Percentiles rank a stretch among this genome's conserved stretches.
Evolutionary conservation across 2,888 invertebrate genomes (phyloP).

Genomic region (Notodonta dromedarius): DNA sequence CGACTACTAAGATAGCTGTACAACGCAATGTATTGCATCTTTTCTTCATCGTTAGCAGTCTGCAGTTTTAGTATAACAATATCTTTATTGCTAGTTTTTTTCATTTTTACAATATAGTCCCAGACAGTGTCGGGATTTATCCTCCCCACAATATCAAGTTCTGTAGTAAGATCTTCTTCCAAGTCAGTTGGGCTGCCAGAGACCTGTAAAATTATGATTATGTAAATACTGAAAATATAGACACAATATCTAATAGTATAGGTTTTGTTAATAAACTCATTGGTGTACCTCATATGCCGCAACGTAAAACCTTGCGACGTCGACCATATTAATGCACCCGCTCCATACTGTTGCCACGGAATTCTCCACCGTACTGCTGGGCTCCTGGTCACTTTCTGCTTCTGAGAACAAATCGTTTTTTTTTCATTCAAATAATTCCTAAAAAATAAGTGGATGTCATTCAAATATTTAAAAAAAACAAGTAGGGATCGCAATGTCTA

Average conservation of each 20-base stretch:
- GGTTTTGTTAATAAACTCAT: neutral
- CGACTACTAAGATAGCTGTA: conserved; percentile 95
- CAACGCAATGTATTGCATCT: conserved; percentile 92
- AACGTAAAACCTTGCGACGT: conserved; percentile 94
- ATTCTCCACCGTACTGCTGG: conserved; percentile 89
- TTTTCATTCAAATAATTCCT: neutral
- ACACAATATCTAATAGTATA: neutral
- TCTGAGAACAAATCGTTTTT: conserved; percentile 51
- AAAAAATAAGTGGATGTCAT: neutral
- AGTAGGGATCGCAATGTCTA: neutral
- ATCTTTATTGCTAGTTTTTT: conserved; percentile 93
- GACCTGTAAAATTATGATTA: conserved; percentile 55
- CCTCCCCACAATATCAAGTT: conserved; percentile 95
- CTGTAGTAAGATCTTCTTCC: conserved; percentile 89
- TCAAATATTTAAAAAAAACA: neutral
- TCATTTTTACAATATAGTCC: conserved; percentile 97
- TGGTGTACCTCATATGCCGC: conserved; percentile 88
- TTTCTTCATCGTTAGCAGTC: conserved; percentile 92
- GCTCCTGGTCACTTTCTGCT: conserved; percentile 90
- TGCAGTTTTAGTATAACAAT: conserved; percentile 92
- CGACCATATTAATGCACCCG: conserved; percentile 95
- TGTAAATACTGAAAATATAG: neutral
- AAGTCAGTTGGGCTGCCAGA: conserved; percentile 87
- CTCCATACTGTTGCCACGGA: conserved; percentile 87
- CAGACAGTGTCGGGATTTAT: conserved; percentile 95